Conservation (phyloP, 2,797 vertebrate genomes). For the Sebastiscus tertius region DNA sequence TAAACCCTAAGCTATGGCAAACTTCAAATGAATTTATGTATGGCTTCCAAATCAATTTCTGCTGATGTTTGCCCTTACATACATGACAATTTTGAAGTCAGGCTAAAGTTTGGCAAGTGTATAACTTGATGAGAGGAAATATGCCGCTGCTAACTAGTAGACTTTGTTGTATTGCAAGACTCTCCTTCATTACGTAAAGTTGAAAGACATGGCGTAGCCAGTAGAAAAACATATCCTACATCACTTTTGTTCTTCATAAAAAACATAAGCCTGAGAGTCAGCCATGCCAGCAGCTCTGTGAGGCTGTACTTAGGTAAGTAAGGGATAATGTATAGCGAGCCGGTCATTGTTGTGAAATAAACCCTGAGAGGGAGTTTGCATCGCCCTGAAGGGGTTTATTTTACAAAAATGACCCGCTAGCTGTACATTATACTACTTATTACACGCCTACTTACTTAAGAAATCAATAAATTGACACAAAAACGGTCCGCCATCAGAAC, state of each 20-base stretch:
- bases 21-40: conserved; percentile 16
- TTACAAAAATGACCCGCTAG: no score
- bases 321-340: no score
- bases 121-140: neutral
- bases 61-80: conserved; percentile 12
- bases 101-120: neutral
- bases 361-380: no score
- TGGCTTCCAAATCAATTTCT: conserved; percentile 14
- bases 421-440: no score
- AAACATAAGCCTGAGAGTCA: neutral
- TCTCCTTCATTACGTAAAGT: neutral
- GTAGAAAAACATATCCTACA: neutral
- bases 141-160: neutral
- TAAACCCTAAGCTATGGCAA: conserved; percentile 10
- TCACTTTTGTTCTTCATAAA: neutral
- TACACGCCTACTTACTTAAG: no score
- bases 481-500: no score
- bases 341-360: no score
- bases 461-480: no score
- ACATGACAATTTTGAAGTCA: neutral
- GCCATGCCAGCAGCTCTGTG: neutral
- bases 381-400: no score
- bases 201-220: neutral
- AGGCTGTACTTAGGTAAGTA: neutral
- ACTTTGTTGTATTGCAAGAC: neutral